A percentile compares a stretch with the other conserved stretches of the same genome.
Conservation (phyloP, 2,797 vertebrate genomes). For the Sciurus carolinensis region DNA sequence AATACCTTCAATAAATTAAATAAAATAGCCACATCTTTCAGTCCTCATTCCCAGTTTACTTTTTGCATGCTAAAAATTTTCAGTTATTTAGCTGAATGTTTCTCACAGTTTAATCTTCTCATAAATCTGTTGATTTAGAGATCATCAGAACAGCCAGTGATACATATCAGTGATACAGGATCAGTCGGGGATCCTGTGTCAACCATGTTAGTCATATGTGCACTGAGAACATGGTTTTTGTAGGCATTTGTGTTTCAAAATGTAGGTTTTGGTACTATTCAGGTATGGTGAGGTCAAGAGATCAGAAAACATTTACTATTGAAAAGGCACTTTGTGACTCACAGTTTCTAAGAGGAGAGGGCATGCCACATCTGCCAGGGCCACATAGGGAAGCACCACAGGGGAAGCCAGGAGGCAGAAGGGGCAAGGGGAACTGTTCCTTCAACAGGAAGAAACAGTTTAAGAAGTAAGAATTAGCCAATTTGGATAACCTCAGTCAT, state of each 20-base stretch:
- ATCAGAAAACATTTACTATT: neutral
- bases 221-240: neutral
- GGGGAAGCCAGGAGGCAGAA: neutral
- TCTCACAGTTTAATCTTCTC: neutral
- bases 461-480: neutral
- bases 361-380: rapidly evolving
- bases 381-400: neutral
- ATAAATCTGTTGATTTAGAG: slow-evolving; percentile 25
- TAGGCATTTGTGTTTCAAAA: neutral
- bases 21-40: slow-evolving; percentile 2
- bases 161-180: neutral
- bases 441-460: neutral
- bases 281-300: neutral
- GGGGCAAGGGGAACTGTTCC: neutral
- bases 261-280: neutral
- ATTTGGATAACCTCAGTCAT: neutral
- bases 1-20: neutral
- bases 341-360: neutral
- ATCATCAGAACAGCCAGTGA: neutral
- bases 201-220: neutral
- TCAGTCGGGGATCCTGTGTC: neutral
- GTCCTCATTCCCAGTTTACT: neutral
- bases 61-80: neutral
- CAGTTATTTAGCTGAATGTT: neutral
- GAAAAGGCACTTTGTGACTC: neutral